Percentiles rank a stretch among this genome's conserved stretches.
phyloP scores from a whole-genome alignment of 2,797 vertebrate species.

The Chaetophractus vellerosus region DNA sequence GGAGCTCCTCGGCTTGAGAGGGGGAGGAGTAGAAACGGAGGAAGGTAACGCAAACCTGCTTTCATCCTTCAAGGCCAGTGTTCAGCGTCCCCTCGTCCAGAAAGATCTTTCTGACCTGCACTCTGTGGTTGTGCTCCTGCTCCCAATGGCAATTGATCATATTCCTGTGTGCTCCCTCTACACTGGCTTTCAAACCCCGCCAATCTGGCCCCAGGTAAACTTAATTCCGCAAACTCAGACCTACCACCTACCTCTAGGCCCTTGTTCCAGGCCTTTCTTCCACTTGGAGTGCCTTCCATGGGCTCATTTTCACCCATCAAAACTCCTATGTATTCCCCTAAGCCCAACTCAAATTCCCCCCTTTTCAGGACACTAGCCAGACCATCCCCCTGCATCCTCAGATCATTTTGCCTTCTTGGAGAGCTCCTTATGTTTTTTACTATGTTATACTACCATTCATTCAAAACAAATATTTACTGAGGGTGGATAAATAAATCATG shows the following conservation, averaged over 20 bases:
- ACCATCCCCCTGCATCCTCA: neutral
- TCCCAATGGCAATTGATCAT: neutral
- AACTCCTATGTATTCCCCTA: neutral
- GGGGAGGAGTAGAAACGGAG: neutral
- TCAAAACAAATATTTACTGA: neutral
- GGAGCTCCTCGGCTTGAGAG: neutral
- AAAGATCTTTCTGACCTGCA: neutral
- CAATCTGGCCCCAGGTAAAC: neutral
- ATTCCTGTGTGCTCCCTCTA: neutral
- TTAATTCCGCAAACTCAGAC: neutral
- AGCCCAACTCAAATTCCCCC: neutral
- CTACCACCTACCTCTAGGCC: neutral
- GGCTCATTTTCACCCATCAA: neutral
- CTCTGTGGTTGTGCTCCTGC: neutral
- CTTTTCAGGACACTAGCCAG: neutral
- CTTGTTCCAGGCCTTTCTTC: neutral
- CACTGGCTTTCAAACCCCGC: neutral
- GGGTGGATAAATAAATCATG: neutral
- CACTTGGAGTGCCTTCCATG: neutral
- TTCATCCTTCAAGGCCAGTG: neutral
- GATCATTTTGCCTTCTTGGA: neutral
- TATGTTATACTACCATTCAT: neutral
- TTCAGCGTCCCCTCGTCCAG: neutral
- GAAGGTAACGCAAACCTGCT: neutral
- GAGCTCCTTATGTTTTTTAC: neutral